These are phyloP conservation scores for Acropora yongei DNA, from an alignment of 64 coral and sea anemone genomes.

Conservation along the genomic window DNA sequence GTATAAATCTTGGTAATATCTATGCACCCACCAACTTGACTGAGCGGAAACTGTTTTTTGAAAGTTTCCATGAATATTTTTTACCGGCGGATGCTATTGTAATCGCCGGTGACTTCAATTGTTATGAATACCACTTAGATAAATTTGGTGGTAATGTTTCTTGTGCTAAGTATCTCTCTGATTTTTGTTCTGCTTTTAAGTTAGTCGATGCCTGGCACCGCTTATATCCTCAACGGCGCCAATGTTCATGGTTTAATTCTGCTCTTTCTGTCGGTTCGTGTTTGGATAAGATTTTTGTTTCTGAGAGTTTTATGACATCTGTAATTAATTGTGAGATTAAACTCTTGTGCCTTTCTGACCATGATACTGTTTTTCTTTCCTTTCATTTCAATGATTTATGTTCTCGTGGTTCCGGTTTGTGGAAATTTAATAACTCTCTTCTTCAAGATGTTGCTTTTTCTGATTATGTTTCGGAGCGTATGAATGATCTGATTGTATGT, in stretches of 20 bases:
- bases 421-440: constrained; percentile 27
- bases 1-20: too few relatives aligned
- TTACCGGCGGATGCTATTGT: not conserved
- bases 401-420: not conserved
- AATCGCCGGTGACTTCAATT: not conserved
- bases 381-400: not conserved
- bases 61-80: not conserved
- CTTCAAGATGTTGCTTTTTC: not conserved
- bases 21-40: too few relatives aligned
- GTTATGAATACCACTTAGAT: not conserved
- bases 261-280: not conserved
- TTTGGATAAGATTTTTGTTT: constrained; percentile 32
- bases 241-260: constrained; percentile 37
- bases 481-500: too few relatives aligned
- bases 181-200: not conserved
- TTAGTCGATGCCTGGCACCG: constrained; percentile 23
- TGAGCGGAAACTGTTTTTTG: too few relatives aligned
- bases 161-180: not conserved
- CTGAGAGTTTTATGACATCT: not conserved
- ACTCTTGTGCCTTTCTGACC: constrained; percentile 13
- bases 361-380: not conserved
- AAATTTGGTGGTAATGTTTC: not conserved
- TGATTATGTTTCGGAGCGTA: not conserved
- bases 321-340: not conserved
- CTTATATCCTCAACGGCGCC: not conserved